These are phyloP conservation scores for Porites lobata DNA, from an alignment of 92 coral and sea anemone species.

Conservation along the genomic window DNA sequence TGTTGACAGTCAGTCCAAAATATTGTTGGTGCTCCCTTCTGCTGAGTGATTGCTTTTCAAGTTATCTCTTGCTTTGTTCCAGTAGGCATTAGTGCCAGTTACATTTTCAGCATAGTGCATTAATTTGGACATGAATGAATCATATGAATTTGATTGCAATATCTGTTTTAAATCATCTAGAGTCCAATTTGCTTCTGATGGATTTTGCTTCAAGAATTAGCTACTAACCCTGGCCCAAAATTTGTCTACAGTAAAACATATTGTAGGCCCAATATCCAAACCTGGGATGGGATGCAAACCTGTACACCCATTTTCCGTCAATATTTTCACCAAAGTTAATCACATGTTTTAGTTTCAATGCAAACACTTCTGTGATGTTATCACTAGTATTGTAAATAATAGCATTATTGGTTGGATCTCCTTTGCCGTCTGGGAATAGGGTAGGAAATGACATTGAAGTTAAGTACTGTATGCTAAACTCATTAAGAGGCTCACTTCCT, in stretches of 20 bases:
- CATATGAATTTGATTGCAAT: conserved; percentile 51
- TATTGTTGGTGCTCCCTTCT: conserved; percentile 63
- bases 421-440: conserved; percentile 61
- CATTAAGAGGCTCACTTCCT: conserved; percentile 68
- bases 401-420: conserved; percentile 71
- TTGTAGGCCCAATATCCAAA: conserved; percentile 72
- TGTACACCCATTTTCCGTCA: conserved; percentile 61
- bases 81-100: conserved; percentile 69
- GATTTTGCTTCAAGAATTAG: conserved; percentile 50
- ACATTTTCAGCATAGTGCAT: conserved; percentile 69
- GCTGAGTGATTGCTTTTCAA: conserved; percentile 57
- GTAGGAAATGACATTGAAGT: conserved; percentile 81
- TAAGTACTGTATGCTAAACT: conserved; percentile 40
- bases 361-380: conserved; percentile 44
- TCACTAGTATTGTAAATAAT: conserved; percentile 16
- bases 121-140: conserved; percentile 43
- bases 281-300: conserved; percentile 58
- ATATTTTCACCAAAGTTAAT: conserved; percentile 58
- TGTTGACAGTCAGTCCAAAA: conserved; percentile 18
- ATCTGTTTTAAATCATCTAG: conserved; percentile 44
- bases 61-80: conserved; percentile 62
- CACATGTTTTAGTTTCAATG: conserved; percentile 56
- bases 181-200: conserved; percentile 44
- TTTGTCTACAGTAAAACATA: conserved; percentile 37
- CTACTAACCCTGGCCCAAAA: conserved; percentile 30